Percentiles rank a stretch among this genome's conserved stretches.
phyloP scores from a whole-genome alignment of 2,113 vertebrate species.

The Vidua chalybeata region DNA sequence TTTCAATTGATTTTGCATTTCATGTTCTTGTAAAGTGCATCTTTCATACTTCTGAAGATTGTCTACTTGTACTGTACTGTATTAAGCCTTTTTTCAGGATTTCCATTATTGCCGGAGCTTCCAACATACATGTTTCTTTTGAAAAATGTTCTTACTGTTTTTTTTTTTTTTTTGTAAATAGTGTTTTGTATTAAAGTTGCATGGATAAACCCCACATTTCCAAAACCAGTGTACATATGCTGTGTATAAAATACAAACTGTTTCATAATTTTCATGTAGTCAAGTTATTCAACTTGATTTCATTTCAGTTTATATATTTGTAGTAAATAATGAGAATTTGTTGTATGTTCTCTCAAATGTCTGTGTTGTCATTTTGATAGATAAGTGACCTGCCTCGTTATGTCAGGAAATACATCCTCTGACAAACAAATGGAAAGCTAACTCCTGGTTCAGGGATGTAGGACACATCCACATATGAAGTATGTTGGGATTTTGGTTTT shows the following conservation, averaged over 20 bases:
- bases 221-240: conserved; percentile 79
- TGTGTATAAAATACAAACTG: conserved; percentile 80
- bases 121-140: conserved; percentile 49
- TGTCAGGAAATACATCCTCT: neutral
- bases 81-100: conserved; percentile 41
- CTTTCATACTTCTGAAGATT: neutral
- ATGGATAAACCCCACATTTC: conserved; percentile 74
- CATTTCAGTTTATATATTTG: neutral
- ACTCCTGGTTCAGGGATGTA: neutral
- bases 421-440: neutral
- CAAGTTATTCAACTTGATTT: conserved; percentile 20
- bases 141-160: conserved; percentile 52
- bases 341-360: neutral
- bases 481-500: neutral
- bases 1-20: conserved; percentile 40
- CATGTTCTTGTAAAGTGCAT: conserved; percentile 44
- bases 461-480: neutral
- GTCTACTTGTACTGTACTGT: conserved; percentile 52
- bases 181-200: conserved; percentile 81
- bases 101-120: conserved; percentile 67
- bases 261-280: conserved; percentile 73
- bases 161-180: conserved; percentile 68
- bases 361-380: neutral
- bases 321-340: conserved; percentile 21
- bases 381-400: neutral